Base-by-base conservation (phyloP, 2,797 vertebrate genomes). In the Sebastes oblongus region DNA sequence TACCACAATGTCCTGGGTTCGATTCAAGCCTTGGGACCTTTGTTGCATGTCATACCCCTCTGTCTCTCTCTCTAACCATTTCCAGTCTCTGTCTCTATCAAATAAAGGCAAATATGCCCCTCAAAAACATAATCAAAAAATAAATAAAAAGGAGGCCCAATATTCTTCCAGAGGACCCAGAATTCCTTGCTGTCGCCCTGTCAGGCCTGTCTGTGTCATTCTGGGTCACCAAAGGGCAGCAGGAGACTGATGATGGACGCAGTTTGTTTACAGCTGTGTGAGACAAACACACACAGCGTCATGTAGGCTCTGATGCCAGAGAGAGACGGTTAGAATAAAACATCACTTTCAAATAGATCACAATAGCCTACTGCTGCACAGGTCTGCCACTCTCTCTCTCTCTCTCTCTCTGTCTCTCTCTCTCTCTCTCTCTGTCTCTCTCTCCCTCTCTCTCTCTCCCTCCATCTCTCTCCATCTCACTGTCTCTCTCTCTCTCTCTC, bases 271-370 rank as follows among this genome's bases (percentile, higher is more conserved):
- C 82, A 78, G 75, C 62, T 18, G 59, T 13, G 30, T 20, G 59
- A 59, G 50, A 69, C 13, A 61, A 75, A 67, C 78, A 74, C 61
- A 46, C 61, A 46, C 39, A 7, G 72, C 68, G 36, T 75, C 87
- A 84, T 73, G 18, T 6, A 18, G 22, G n/a, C 34, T 9, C 60
- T 82, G 88, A 89, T 72, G 78, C 66, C 56, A 62, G 72, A 68
- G 75, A 75, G 75, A 75, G 75, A 73, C 32, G n/a, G 54, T 60
- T 68, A 55, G 79, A 84, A 84, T 79, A 84, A 90, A 90, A 83
- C 80, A 87, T 83, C 80, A 74, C 83, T 85, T 85, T 83, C 54
- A 83, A 66, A 77, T 77, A 83, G 77, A 83, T 81, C 75, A 81
- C 73, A 82, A 32, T 77, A 66, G 16, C 16, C 5, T 8, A 29